phyloP scores from a whole-genome alignment of 2,113 vertebrate species.

The Petroica traversi region DNA sequence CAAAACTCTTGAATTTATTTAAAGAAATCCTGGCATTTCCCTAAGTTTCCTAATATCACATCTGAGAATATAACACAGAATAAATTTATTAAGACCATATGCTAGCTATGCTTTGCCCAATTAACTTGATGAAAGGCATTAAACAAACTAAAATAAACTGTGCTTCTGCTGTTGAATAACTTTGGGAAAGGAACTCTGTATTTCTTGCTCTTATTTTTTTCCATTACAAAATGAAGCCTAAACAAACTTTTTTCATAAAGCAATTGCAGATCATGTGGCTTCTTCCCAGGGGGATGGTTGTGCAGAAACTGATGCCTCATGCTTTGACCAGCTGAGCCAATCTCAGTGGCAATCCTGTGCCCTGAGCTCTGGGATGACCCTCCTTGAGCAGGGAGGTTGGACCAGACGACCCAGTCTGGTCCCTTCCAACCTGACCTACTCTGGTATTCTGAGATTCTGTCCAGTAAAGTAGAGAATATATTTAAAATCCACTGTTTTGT shows the following conservation, averaged over 20 bases:
- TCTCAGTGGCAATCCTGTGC: not conserved
- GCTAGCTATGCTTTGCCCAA: not conserved
- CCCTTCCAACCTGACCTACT: not conserved
- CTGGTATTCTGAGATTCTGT: not conserved
- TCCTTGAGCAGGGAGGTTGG: not conserved
- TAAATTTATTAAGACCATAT: not conserved
- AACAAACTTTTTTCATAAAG: not conserved
- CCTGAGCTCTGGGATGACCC: not conserved
- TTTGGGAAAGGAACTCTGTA: rapidly evolving
- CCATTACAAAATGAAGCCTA: not conserved
- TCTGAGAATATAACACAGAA: not conserved
- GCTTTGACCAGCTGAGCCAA: not conserved
- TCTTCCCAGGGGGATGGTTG: not conserved
- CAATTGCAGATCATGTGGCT: not conserved
- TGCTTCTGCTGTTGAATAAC: not conserved
- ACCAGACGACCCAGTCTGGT: not conserved
- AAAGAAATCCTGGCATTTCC: not conserved
- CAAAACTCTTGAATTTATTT: not conserved
- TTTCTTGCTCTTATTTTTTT: not conserved
- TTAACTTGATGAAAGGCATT: not conserved
- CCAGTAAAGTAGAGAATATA: not conserved
- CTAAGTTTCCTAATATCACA: not conserved
- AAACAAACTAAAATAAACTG: not conserved
- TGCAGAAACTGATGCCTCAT: not conserved
- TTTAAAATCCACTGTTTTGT: not conserved